Base-by-base conservation (phyloP, 2,113 vertebrate species). In the Lynx canadensis region DNA sequence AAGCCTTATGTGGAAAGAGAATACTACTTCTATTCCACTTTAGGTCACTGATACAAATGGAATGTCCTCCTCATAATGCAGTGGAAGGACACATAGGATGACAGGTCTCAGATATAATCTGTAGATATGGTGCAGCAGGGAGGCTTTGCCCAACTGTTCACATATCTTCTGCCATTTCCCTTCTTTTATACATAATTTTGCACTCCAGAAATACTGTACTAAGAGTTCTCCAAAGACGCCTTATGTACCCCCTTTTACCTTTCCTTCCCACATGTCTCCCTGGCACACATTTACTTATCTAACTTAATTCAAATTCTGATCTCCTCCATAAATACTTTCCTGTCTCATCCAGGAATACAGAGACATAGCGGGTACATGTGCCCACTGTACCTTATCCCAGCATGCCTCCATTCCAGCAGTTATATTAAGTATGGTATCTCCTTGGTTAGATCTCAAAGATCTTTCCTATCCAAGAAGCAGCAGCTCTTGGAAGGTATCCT, bases 381-480 rank as follows among this genome's bases (percentile, higher is more conserved):
- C 27, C 50, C 6, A 81, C 25, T 31, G 41, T 71, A 91, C 25
- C 60, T 91, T 63, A 82, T 52, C 27, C 16, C 68, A 89, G n/a
- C 21, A 79, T 66, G 16, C 10, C 29, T 88, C 21, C 25, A 87
- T 69, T 69, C 38, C 4, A 91, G 33, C 23, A 92, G 65, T 91
- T 89, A 65, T 25, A 16, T 68, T 87, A 38, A 96, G 29, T 41
- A 84, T 27, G 92, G 31, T 50, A 68, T 90, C 21, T 82, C 76
- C 50, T 94, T 96, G 96, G 50, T 68, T 88, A 81, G 45, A 81
- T 33, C 25, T 88, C 48, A 76, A 92, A 94, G 29, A 38, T 74
- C 21, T 60, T 91, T 74, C 25, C 45, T 94, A 81, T 27, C 50
- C 13, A 95, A 71, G 63, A 3, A 95, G 57, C 45, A 93, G 7